Conservation (phyloP, 2,113 vertebrate species). For the Tenebrosternarchus preto region DNA sequence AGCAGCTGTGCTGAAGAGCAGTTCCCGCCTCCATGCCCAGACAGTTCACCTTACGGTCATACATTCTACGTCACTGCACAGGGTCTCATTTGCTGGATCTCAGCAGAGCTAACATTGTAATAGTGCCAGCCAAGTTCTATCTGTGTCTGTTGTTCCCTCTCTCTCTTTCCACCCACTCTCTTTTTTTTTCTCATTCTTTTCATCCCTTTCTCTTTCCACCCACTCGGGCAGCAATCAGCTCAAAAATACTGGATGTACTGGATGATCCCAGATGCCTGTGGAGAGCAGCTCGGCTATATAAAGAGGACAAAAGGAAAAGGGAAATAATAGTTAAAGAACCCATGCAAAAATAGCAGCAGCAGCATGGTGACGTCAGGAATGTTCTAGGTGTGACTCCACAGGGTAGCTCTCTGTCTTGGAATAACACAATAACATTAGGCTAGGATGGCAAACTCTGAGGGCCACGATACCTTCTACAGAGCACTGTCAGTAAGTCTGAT, state of each 20-base stretch:
- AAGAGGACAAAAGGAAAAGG: not conserved
- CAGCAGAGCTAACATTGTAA: too few relatives aligned
- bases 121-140: not conserved
- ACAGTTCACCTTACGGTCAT: not conserved
- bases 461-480: not conserved
- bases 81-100: not conserved
- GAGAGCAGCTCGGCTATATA: slow-evolving; percentile 1
- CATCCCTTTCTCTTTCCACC: slow-evolving; percentile 17
- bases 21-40: not conserved
- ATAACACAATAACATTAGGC: not conserved
- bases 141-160: not conserved
- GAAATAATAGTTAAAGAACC: not conserved
- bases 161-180: not conserved
- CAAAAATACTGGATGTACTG: slow-evolving; percentile 28
- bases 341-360: not conserved
- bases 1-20: not conserved
- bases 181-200: not conserved
- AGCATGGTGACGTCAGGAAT: not conserved
- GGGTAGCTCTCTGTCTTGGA: not conserved
- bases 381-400: not conserved
- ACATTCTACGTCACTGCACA: not conserved
- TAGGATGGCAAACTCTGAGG: not conserved
- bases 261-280: slow-evolving; percentile 21
- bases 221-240: slow-evolving; percentile 1
- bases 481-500: too few relatives aligned